Evolutionary conservation across 2,113 vertebrate species (phyloP).

Genomic region (Pollachius pollachius): DNA sequence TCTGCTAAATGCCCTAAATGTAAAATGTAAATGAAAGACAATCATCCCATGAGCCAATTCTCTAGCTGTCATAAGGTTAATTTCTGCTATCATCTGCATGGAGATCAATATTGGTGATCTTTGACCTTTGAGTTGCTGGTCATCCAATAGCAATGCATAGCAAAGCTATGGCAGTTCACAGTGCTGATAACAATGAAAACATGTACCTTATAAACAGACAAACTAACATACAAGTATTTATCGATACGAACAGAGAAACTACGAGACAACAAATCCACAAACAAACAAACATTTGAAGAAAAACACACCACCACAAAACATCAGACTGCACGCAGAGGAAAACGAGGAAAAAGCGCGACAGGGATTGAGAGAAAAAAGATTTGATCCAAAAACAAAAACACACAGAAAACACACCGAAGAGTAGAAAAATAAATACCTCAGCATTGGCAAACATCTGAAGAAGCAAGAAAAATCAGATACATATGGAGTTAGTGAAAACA

Average conservation of each 20-base stretch:
- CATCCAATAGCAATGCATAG: no score
- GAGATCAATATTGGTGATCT: no score
- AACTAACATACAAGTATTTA: not conserved
- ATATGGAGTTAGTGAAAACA: constrained; percentile 74
- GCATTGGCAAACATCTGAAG: constrained; percentile 85
- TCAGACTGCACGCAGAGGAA: constrained; percentile 37
- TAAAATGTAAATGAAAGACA: no score
- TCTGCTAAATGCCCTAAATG: no score
- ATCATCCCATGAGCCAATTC: no score
- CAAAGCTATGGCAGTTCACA: not conserved
- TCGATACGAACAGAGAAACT: not conserved
- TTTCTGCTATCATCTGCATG: no score
- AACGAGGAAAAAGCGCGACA: no score
- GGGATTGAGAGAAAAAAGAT: constrained; percentile 50
- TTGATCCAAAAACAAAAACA: constrained; percentile 44
- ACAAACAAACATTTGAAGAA: constrained; percentile 1
- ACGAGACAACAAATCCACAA: not conserved
- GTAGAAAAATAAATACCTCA: constrained; percentile 78
- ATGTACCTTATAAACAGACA: not conserved
- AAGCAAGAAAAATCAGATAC: constrained; percentile 75
- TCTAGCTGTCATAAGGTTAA: no score
- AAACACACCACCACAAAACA: constrained; percentile 23
- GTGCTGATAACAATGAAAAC: not conserved
- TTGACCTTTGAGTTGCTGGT: no score
- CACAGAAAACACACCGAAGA: constrained; percentile 46